Percentiles rank a stretch among this genome's conserved stretches.
These are phyloP conservation scores for Eclectus roratus DNA, from an alignment of 2,113 vertebrate species.

Conservation along the genomic window DNA sequence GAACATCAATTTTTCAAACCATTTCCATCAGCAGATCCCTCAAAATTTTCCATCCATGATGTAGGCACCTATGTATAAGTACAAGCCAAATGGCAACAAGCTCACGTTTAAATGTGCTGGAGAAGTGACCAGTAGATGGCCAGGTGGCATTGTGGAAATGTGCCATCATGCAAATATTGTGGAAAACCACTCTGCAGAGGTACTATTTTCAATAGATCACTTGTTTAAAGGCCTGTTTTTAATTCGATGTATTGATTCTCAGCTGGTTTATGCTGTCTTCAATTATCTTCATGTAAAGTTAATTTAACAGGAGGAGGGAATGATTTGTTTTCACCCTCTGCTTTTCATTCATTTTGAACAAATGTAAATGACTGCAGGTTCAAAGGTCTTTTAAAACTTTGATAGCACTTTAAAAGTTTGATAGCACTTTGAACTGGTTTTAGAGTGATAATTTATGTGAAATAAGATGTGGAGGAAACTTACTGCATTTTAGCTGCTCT, in stretches of 20 bases:
- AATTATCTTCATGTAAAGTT: neutral
- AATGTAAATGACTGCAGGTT: neutral
- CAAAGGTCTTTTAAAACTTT: neutral
- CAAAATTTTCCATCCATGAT: neutral
- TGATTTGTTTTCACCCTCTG: neutral
- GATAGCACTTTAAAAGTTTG: neutral
- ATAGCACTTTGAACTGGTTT: neutral
- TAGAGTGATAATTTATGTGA: neutral
- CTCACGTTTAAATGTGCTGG: neutral
- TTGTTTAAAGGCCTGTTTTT: neutral
- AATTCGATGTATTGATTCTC: neutral
- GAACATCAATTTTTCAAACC: neutral
- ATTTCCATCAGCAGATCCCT: neutral
- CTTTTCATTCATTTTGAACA: neutral
- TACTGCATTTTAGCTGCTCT: neutral
- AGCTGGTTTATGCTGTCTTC: neutral
- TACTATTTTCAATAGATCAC: neutral
- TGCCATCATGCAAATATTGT: neutral
- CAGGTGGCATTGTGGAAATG: neutral
- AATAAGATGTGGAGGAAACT: neutral
- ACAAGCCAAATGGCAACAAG: neutral
- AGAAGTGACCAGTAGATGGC: neutral
- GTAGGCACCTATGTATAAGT: neutral
- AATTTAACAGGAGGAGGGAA: neutral
- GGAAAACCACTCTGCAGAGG: neutral